Conservation (phyloP, 2,113 vertebrate genomes). For the Pygathrix nemaeus region DNA sequence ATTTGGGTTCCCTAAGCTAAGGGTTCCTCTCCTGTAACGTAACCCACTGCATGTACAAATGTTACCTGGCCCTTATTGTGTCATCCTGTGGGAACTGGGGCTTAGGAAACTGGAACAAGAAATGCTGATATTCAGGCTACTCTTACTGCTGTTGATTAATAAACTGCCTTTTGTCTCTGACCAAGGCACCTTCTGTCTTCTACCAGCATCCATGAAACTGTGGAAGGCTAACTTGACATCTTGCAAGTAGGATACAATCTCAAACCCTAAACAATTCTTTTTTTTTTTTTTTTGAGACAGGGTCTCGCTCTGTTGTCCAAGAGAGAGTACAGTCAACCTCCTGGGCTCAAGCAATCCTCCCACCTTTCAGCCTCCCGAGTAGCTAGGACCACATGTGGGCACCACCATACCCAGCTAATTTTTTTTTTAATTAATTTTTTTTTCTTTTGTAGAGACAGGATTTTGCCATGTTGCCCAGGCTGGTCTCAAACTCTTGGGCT, state of each 20-base stretch:
- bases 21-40: background rate
- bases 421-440: too few relatives aligned
- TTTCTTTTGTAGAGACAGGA: too few relatives aligned
- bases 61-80: background rate
- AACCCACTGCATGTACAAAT: background rate
- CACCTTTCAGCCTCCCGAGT: too few relatives aligned
- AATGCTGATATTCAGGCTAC: background rate
- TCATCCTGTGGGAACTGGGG: background rate
- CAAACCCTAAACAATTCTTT: slow-evolving; percentile 1
- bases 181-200: background rate
- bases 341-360: too few relatives aligned
- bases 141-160: background rate
- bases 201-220: background rate
- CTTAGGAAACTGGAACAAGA: background rate
- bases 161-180: background rate
- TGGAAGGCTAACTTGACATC: background rate
- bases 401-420: too few relatives aligned
- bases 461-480: too few relatives aligned
- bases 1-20: background rate
- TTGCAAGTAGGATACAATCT: background rate
- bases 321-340: too few relatives aligned
- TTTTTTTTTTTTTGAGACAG: background rate
- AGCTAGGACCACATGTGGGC: too few relatives aligned
- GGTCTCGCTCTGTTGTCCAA: too few relatives aligned
- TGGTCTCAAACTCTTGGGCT: too few relatives aligned